Evolutionary conservation across 2,888 invertebrate species (phyloP), one percentile per base, ranked within the genome.

Genomic region (Adelognathus sp.): DNA sequence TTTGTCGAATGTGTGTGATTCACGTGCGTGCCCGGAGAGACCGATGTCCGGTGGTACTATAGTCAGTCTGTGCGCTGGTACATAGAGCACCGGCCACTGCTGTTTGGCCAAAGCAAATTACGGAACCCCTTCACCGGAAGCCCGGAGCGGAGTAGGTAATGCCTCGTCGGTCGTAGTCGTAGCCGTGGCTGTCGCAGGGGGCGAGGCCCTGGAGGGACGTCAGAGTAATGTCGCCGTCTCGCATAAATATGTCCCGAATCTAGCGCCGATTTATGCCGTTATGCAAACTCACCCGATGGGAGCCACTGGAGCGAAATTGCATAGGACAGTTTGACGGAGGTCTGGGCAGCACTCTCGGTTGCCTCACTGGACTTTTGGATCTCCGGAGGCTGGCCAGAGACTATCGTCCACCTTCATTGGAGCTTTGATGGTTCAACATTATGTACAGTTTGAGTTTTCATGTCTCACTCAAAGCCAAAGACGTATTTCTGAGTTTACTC

Each of bases 161-260:
- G 79, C 71, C 79, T 79, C 79, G 78, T 50, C 50, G 56, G 46
- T 44, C 46, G 73, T 52, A 36, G 52, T 54, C 61, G 67, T 60
- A 58, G 70, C 60, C 66, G 60, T 70, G 74, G 66, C 33, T 52
- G n/a, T 18, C 33, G 36, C 39, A 27, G 21, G 33, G 67, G 24
- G 60, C 71, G 50, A 75, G 74, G 18, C 71, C 75, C 74, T 74
- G 78, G 64, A 79, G 75, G 69, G 72, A 79, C 73, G 78, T 69
- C 77, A 80, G 73, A 82, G 83, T 84, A 84, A 80, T 82, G 81
- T 73, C 83, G 66, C 58, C 81, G 76, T 76, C 78, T 72, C 81
- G 81, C 83, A 84, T 84, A 84, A 84, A 84, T 79, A 83, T 82
- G 81, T 84, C 82, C 75, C 80, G 76, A 75, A 81, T 82, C 81